Base-by-base conservation (phyloP, 2,797 vertebrate species). In the Carduelis carduelis region DNA sequence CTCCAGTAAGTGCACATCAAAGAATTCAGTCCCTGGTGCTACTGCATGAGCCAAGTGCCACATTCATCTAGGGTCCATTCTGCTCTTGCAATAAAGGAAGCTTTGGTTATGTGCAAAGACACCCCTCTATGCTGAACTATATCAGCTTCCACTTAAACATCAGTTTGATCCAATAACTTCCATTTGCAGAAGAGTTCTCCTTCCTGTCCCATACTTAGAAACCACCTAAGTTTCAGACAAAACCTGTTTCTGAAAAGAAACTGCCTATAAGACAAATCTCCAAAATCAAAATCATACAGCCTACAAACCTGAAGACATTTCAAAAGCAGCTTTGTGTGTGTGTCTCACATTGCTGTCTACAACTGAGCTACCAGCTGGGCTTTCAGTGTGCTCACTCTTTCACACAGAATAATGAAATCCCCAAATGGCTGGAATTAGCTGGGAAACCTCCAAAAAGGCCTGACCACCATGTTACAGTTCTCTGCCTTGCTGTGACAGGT, bases 21-120 rank as follows among this genome's bases (percentile, higher is more conserved):
- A 90, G 34, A 55, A 68, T 32, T 74, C 26, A 55, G 59, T 32
- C 22, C 43, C 64, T 16, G 18, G 18, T 4, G 4, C 46, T 68
- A 83, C 41, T 56, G 39, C 47, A 49, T 8, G 41, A 87, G 44
- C 64, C 55, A 87, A 89, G 71, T n/a, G 47, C 13, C 49, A 37
- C 6, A 3, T 10, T 71, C 15, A 64, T 17, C 6, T 0, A 0
- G 28, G n/a, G 90, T 32, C 30, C 57, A 43, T 23, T 68, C 35
- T 56, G 30, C 61, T 43, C 28, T 7, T 32, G 19, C 55, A 72
- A 50, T 66, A 83, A 65, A 76, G 4, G 20, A 74, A 65, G 61
- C 37, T 80, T 66, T 7, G 2, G 44, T 59, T 49, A 21, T 20
- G 19, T 44, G 47, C 76, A 69, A 63, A 14, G 41, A 37, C 61